These are phyloP conservation scores for Podocnemis expansa DNA, from an alignment of 2,113 vertebrate species.

Conservation along the genomic window DNA sequence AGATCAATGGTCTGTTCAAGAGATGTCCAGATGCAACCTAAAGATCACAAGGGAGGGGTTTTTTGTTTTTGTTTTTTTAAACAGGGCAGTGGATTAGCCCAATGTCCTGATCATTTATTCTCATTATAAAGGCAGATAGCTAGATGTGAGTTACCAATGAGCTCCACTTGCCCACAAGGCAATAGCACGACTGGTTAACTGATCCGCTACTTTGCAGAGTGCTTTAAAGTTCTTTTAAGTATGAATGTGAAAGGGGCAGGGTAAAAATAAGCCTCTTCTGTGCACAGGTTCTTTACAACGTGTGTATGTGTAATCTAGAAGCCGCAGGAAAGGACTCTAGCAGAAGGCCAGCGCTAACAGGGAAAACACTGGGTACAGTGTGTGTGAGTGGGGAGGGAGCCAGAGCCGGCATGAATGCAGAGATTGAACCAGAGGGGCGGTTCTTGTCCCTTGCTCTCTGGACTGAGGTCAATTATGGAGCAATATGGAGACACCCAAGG, in stretches of 20 bases:
- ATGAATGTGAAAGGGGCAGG: slow-evolving; percentile 18
- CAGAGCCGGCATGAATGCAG: not conserved
- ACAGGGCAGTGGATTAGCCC: not conserved
- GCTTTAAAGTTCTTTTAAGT: fast-evolving
- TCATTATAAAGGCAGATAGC: not conserved
- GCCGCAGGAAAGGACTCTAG: not conserved
- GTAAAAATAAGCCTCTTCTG: slow-evolving; percentile 40
- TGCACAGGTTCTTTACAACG: not conserved
- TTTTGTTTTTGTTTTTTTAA: not conserved
- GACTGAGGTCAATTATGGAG: slow-evolving; percentile 37
- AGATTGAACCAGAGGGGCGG: not conserved
- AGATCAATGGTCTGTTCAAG: not conserved
- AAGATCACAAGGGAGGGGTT: not conserved
- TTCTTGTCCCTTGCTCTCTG: slow-evolving; percentile 14
- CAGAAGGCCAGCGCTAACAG: not conserved
- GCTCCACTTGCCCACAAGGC: not conserved
- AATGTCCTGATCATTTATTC: not conserved
- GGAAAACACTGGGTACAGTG: slow-evolving; percentile 27
- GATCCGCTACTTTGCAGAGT: fast-evolving
- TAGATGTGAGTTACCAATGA: not conserved
- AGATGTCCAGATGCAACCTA: not conserved
- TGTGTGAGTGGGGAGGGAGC: not conserved
- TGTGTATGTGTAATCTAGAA: fast-evolving
- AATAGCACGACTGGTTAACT: not conserved
- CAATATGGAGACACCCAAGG: not conserved